phyloP scores from a whole-genome alignment of 2,113 vertebrate genomes.

The Microtus ochrogaster region DNA sequence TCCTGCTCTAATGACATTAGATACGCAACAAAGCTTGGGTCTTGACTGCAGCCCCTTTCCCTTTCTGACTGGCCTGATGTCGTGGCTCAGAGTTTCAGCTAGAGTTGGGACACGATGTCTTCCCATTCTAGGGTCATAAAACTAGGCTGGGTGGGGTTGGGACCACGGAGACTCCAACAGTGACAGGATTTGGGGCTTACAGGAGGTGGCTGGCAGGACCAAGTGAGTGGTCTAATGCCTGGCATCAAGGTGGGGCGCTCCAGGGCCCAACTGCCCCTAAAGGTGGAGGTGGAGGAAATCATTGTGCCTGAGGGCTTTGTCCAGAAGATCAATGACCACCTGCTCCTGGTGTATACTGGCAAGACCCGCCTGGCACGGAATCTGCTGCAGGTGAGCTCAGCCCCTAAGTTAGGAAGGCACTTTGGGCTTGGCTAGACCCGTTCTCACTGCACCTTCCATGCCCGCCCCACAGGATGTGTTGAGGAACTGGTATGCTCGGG shows the following conservation, averaged over 20 bases:
- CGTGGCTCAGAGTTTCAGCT: neutral
- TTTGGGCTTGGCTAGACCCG: neutral
- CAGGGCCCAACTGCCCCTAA: conserved; percentile 89
- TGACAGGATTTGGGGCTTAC: conserved; percentile 1
- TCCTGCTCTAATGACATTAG: neutral
- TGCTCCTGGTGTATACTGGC: conserved; percentile 96
- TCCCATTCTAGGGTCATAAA: neutral
- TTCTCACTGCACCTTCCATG: neutral
- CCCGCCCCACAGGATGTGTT: conserved; percentile 91
- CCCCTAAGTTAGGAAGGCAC: neutral
- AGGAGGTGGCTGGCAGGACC: conserved; percentile 99
- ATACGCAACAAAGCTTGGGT: neutral
- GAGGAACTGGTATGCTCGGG: conserved; percentile 95
- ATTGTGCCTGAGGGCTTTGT: conserved; percentile 86
- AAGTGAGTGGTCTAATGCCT: conserved; percentile 94
- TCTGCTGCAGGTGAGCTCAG: conserved; percentile 92
- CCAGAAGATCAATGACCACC: conserved; percentile 89
- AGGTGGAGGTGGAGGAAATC: conserved; percentile 92
- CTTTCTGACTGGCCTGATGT: neutral
- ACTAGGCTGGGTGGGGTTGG: neutral
- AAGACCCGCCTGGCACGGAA: conserved; percentile 97
- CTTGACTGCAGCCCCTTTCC: neutral
- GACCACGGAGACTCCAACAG: neutral
- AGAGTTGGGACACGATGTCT: neutral
- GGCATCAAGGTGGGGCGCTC: conserved; percentile 95